Evolutionary conservation across 2,888 invertebrate genomes (phyloP).

Genomic region (Podotricha telesiphe): DNA sequence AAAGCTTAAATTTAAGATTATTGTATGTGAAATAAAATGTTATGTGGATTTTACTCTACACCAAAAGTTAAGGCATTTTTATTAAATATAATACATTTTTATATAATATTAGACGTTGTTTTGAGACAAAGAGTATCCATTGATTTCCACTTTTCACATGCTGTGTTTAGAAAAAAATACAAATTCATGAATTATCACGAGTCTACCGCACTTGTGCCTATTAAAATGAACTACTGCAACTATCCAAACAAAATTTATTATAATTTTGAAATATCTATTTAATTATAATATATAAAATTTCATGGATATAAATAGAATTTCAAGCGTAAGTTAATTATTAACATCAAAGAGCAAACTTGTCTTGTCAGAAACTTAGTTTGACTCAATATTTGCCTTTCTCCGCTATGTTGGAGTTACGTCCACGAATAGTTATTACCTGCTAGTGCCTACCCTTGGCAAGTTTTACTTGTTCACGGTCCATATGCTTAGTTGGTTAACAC

Average conservation of each 20-base stretch:
- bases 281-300: constrained; percentile 18
- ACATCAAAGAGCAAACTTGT: constrained; percentile 60
- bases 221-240: not conserved
- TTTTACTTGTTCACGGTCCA: constrained; percentile 61
- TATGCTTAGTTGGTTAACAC: constrained; percentile 62
- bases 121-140: no score
- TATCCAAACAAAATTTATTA: not conserved
- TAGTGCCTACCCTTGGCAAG: constrained; percentile 57
- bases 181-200: no score
- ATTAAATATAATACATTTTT: no score
- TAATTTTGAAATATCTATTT: not conserved
- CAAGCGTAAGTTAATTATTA: constrained; percentile 65
- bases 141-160: no score
- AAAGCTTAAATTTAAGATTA: constrained; percentile 17
- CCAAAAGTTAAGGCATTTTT: not conserved
- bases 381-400: constrained; percentile 73
- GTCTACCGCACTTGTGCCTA: no score
- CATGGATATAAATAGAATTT: constrained; percentile 31
- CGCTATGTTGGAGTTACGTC: constrained; percentile 65
- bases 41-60: not conserved
- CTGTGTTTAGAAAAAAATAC: no score
- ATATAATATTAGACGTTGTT: no score
- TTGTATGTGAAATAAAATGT: not conserved
- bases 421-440: constrained; percentile 52
- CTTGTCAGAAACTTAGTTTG: constrained; percentile 66